A percentile compares a stretch with the other conserved stretches of the same genome.
Evolutionary conservation across 2,888 invertebrate genomes (phyloP).

Genomic region (Tenthredo notha): DNA sequence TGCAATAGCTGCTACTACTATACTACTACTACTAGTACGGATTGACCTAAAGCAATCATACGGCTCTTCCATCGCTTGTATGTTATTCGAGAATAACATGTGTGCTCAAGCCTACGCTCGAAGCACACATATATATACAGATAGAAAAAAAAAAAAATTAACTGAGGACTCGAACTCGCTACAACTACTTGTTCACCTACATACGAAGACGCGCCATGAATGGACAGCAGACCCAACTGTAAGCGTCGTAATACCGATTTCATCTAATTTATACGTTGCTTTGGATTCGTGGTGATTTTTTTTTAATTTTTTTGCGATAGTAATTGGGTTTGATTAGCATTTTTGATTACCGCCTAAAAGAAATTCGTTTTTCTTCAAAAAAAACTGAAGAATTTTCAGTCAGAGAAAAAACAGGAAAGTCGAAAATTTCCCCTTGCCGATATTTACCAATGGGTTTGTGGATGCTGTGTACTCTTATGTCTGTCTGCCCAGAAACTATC

Average conservation of each 20-base stretch:
- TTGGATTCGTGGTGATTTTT: background rate
- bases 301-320: too few species aligned
- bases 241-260: background rate
- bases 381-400: background rate
- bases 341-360: background rate
- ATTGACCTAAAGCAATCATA: background rate
- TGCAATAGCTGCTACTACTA: background rate
- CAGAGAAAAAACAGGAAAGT: too few species aligned
- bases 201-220: conserved; percentile 36
- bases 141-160: background rate
- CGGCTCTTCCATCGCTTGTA: background rate
- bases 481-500: conserved; percentile 10
- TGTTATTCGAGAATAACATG: background rate
- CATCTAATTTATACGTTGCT: background rate
- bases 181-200: conserved; percentile 27
- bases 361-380: background rate
- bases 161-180: background rate
- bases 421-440: background rate
- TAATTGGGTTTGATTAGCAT: background rate
- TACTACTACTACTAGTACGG: background rate
- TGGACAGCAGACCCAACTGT: conserved; percentile 1
- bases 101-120: background rate
- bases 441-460: background rate
- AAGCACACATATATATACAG: background rate
- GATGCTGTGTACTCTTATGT: background rate